Evolutionary conservation across 2,113 vertebrate genomes (phyloP).

Genomic region (Pyxicephalus adspersus): DNA sequence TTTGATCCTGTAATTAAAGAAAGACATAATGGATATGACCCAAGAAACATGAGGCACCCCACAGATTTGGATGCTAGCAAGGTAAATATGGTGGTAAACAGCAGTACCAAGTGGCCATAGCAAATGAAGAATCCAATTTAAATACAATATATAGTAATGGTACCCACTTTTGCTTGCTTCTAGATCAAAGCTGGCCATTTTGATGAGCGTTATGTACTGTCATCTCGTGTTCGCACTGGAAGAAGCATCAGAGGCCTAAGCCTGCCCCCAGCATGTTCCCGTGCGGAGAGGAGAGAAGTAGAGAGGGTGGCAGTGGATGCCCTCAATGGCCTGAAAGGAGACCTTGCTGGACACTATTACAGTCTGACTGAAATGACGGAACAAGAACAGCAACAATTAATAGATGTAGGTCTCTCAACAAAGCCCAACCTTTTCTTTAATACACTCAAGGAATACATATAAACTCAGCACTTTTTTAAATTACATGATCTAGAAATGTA

Average conservation of each 20-base stretch:
- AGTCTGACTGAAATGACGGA: conserved; percentile 80
- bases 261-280: conserved; percentile 79
- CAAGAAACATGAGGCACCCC: conserved; percentile 85
- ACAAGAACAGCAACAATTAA: conserved; percentile 81
- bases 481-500: too few relatives aligned
- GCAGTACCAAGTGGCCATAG: too few relatives aligned
- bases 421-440: too few relatives aligned
- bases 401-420: conserved; percentile 74
- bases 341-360: conserved; percentile 78
- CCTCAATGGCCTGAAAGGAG: conserved; percentile 72
- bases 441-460: too few relatives aligned
- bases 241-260: conserved; percentile 83
- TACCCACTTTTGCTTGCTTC: neutral
- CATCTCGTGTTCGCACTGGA: conserved; percentile 88
- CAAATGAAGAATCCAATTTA: too few relatives aligned
- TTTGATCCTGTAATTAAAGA: conserved; percentile 92
- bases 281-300: conserved; percentile 79
- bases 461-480: too few relatives aligned
- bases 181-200: conserved; percentile 86
- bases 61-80: conserved; percentile 92
- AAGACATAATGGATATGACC: conserved; percentile 94
- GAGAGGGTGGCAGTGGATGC: conserved; percentile 76
- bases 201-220: conserved; percentile 93
- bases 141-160: neutral
- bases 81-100: conserved; percentile 65